Percentiles rank a stretch among this genome's conserved stretches.
Conservation (phyloP, 2,797 vertebrate genomes). For the Vireo griseus region DNA sequence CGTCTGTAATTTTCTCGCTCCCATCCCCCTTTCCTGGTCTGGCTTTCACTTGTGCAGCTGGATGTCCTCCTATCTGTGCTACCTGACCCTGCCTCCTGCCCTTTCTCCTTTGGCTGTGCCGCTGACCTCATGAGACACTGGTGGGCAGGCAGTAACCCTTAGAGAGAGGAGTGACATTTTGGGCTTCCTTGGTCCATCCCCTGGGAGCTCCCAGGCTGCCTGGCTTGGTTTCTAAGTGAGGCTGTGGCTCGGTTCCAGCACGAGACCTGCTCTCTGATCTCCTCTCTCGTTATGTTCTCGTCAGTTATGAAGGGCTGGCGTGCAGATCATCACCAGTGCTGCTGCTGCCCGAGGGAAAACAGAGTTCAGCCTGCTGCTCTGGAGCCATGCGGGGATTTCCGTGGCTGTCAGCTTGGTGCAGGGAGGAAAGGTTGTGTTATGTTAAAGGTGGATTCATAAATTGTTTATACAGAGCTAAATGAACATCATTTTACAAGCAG, state of each 20-base stretch:
- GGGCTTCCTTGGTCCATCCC: background rate
- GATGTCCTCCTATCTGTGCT: background rate
- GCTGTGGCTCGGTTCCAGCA: background rate
- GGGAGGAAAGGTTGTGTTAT: background rate
- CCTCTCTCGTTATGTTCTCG: accelerated
- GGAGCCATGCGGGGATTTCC: background rate
- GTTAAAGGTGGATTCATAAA: background rate
- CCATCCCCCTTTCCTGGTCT: background rate
- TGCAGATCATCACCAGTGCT: background rate
- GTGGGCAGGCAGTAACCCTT: background rate
- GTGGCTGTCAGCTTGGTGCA: background rate
- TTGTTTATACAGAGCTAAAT: background rate
- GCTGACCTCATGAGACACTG: accelerated
- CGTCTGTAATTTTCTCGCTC: background rate
- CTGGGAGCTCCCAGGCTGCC: background rate
- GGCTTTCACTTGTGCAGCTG: background rate
- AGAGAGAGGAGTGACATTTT: background rate
- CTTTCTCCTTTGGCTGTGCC: background rate
- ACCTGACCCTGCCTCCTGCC: background rate
- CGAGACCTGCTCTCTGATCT: background rate
- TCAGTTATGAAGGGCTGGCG: background rate
- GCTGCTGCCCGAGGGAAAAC: background rate
- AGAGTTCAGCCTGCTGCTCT: background rate
- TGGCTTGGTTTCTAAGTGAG: accelerated
- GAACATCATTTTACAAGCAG: background rate